Evolutionary conservation across 2,888 invertebrate species (phyloP).

Genomic region (Copidosoma aretas): DNA sequence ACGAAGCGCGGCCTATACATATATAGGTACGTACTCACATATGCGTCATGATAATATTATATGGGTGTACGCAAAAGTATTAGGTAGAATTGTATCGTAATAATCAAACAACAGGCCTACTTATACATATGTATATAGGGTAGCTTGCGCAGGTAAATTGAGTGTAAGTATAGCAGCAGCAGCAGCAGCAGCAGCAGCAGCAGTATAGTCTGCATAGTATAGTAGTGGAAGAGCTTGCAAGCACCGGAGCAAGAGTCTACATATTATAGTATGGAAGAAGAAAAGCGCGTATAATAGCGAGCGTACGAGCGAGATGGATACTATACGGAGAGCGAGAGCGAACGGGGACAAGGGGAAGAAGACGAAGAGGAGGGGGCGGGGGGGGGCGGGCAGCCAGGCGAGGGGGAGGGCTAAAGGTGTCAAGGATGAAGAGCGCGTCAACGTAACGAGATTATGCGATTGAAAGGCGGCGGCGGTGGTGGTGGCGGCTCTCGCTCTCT

Average conservation of each 20-base stretch:
- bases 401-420: slow-evolving; percentile 49
- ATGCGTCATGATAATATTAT: no score
- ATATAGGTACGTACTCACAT: no score
- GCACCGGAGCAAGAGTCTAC: no score
- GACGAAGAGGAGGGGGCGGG: slow-evolving; percentile 17
- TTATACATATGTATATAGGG: no score
- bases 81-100: no score
- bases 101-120: no score
- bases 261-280: no score
- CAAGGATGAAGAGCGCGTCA: slow-evolving; percentile 55
- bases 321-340: not conserved
- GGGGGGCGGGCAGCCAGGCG: slow-evolving; percentile 19
- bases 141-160: not conserved
- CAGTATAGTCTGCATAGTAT: not conserved
- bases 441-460: slow-evolving; percentile 51
- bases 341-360: slow-evolving; percentile 53
- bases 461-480: slow-evolving; percentile 35
- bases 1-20: not conserved
- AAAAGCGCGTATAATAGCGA: not conserved
- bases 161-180: not conserved
- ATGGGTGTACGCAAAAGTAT: no score
- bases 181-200: not conserved
- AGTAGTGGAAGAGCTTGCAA: not conserved
- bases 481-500: slow-evolving; percentile 20
- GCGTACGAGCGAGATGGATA: not conserved